Percentiles rank a stretch among this genome's conserved stretches.
phyloP scores from a whole-genome alignment of 2,888 invertebrate genomes.

The Apamea crenata region DNA sequence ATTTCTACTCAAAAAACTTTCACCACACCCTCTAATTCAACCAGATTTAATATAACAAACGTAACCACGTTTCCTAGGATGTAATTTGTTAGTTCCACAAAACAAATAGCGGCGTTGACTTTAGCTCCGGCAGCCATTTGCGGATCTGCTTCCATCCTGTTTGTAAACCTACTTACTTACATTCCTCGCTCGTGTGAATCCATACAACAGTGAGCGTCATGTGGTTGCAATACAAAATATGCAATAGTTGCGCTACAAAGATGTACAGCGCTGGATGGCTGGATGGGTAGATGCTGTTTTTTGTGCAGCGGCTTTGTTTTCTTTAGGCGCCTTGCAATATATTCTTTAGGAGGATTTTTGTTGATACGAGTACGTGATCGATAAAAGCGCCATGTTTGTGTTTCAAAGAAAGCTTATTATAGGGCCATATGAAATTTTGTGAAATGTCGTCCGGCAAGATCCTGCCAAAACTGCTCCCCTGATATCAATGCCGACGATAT shows the following conservation, averaged over 20 bases:
- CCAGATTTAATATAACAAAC: constrained; percentile 68
- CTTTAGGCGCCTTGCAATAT: neutral
- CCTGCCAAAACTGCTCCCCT: neutral
- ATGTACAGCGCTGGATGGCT: constrained; percentile 46
- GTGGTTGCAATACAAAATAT: constrained; percentile 64
- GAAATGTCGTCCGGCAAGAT: neutral
- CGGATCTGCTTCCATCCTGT: constrained; percentile 71
- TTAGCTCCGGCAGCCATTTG: constrained; percentile 73
- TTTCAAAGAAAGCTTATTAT: neutral
- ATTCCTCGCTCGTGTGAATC: constrained; percentile 72
- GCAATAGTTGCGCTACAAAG: constrained; percentile 52
- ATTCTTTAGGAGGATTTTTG: neutral
- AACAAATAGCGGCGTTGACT: constrained; percentile 73
- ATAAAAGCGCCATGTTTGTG: neutral
- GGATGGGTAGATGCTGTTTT: constrained; percentile 14
- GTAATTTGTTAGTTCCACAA: constrained; percentile 74
- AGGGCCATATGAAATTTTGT: neutral
- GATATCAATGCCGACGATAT: neutral
- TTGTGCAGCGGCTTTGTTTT: constrained; percentile 28
- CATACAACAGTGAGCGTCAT: constrained; percentile 67
- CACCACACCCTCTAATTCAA: constrained; percentile 45
- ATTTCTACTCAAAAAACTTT: constrained; percentile 3
- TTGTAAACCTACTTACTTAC: constrained; percentile 74
- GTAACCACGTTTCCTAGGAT: constrained; percentile 66
- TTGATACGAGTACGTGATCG: neutral